Conservation (phyloP, 2,113 vertebrate genomes). For the Dendrocopos noguchii region DNA sequence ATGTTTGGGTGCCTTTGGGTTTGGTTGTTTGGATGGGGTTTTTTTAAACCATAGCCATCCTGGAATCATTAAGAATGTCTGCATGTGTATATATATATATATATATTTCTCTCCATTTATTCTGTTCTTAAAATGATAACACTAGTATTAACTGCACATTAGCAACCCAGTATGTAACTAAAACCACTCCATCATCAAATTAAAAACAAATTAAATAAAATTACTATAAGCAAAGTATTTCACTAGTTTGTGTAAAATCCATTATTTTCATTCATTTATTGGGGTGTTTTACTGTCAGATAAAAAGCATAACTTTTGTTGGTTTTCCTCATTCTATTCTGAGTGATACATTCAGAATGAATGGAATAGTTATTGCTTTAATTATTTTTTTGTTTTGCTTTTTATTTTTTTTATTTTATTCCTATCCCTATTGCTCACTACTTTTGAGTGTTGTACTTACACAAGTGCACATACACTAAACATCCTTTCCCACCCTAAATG, state of each 20-base stretch:
- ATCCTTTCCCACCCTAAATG: not conserved
- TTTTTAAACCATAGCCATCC: not conserved
- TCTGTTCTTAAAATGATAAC: constrained; percentile 8
- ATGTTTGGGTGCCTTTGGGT: not conserved
- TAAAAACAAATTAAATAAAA: not conserved
- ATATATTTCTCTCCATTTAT: not conserved
- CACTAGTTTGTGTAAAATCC: constrained; percentile 70
- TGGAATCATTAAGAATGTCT: not conserved
- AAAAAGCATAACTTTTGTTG: constrained; percentile 75
- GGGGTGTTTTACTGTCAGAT: constrained; percentile 73
- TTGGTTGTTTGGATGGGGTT: not conserved
- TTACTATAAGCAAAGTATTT: constrained; percentile 46
- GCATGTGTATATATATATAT: not conserved
- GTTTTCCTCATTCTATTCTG: constrained; percentile 72
- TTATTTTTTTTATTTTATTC: constrained; percentile 57
- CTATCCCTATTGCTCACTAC: constrained; percentile 62
- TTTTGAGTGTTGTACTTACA: constrained; percentile 4
- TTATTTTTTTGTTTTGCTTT: constrained; percentile 59
- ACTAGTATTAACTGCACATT: constrained; percentile 34
- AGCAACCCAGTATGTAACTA: constrained; percentile 36
- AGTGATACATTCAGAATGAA: constrained; percentile 71
- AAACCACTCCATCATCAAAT: constrained; percentile 49
- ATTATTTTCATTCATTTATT: constrained; percentile 81
- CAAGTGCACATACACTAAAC: not conserved
- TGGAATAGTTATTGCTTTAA: constrained; percentile 72